Evolutionary conservation across 2,888 invertebrate species (phyloP).

Genomic region (Tenodera sinensis): DNA sequence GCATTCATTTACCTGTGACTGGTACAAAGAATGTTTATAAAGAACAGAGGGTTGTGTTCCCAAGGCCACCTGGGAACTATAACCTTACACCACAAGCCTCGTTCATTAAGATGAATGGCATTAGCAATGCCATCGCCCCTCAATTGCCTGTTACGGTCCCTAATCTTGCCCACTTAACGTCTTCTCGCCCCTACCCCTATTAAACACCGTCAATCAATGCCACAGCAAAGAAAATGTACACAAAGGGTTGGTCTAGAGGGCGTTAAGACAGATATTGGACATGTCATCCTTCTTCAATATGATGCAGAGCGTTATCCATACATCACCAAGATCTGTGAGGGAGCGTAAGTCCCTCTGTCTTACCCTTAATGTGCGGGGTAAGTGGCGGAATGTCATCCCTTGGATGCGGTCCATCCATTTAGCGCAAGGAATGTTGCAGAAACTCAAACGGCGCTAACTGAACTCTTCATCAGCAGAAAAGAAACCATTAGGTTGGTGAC

Average conservation of each 20-base stretch:
- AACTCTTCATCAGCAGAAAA: too few relatives aligned
- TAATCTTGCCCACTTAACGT: neutral
- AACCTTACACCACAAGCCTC: neutral
- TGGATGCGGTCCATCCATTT: too few relatives aligned
- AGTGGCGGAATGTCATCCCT: neutral
- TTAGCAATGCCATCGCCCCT: neutral
- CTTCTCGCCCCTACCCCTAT: neutral
- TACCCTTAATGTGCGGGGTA: neutral
- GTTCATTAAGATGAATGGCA: neutral
- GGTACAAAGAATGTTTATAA: neutral
- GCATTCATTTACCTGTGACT: neutral
- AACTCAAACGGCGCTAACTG: too few relatives aligned
- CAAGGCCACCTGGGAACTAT: neutral
- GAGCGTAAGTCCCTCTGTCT: neutral
- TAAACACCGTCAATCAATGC: conserved; percentile 6
- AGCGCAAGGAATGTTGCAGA: too few relatives aligned
- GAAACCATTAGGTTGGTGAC: too few relatives aligned
- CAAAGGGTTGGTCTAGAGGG: conserved; percentile 4
- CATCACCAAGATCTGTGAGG: neutral
- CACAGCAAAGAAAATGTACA: neutral
- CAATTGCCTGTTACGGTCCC: neutral
- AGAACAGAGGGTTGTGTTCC: neutral
- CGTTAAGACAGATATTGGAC: neutral
- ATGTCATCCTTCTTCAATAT: conserved; percentile 13
- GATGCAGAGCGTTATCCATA: neutral